Conservation (phyloP, 2,888 invertebrate species). For the Nemapogon koenigi region DNA sequence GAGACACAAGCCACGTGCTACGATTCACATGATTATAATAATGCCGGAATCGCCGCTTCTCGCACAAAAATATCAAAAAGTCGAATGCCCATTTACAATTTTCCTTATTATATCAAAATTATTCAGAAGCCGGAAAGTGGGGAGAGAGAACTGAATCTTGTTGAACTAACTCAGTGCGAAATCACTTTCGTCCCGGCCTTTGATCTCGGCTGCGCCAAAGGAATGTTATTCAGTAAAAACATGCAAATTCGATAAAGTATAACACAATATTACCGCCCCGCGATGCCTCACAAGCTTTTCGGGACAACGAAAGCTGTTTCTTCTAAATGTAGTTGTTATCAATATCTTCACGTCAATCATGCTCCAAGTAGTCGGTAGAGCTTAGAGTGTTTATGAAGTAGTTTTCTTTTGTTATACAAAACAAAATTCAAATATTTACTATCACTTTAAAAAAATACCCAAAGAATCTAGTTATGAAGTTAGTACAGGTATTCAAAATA, state of each 20-base stretch:
- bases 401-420: too few relatives aligned
- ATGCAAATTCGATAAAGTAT: conserved; percentile 66
- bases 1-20: conserved; percentile 22
- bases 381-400: too few relatives aligned
- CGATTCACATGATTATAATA: conserved; percentile 25
- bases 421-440: too few relatives aligned
- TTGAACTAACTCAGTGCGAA: conserved; percentile 64
- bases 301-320: too few relatives aligned
- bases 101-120: conserved; percentile 58
- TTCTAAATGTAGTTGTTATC: too few relatives aligned
- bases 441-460: too few relatives aligned
- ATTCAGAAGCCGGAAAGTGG: conserved; percentile 47
- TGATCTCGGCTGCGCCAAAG: conserved; percentile 61
- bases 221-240: conserved; percentile 65
- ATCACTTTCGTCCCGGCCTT: conserved; percentile 60
- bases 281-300: conserved; percentile 12
- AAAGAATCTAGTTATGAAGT: too few relatives aligned
- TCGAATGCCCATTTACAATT: conserved; percentile 54
- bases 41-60: conserved; percentile 18
- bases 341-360: too few relatives aligned
- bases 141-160: conserved; percentile 54
- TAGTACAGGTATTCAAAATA: too few relatives aligned
- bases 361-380: too few relatives aligned
- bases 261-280: conserved; percentile 53
- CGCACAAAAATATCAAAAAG: conserved; percentile 29